These are phyloP conservation scores for Manacus vitellinus DNA, from an alignment of 2,113 vertebrate species.

Conservation along the genomic window DNA sequence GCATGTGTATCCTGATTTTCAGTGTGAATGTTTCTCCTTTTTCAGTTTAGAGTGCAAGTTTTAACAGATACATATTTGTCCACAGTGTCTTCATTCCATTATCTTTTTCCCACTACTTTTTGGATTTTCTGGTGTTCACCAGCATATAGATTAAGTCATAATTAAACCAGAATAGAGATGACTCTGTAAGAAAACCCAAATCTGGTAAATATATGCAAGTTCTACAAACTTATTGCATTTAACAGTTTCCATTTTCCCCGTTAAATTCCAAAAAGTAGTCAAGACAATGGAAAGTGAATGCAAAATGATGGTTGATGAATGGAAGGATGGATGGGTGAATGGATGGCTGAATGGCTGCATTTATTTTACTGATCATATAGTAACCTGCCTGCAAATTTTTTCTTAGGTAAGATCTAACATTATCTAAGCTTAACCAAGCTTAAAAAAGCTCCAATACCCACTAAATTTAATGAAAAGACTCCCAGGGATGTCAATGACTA, in stretches of 20 bases:
- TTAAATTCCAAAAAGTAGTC: slow-evolving; percentile 10
- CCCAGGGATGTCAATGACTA: not conserved
- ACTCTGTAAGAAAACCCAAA: not conserved
- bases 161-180: not conserved
- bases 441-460: not conserved
- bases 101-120: slow-evolving; percentile 31
- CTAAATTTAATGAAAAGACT: not conserved
- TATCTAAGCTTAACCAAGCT: not conserved
- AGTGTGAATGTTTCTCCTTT: not conserved
- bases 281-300: not conserved
- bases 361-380: not conserved
- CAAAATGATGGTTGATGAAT: not conserved
- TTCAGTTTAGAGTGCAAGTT: not conserved
- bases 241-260: not conserved
- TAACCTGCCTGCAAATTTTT: not conserved
- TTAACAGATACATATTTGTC: not conserved
- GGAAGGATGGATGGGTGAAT: not conserved
- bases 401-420: not conserved
- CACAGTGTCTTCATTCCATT: not conserved
- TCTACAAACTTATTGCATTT: not conserved
- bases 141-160: not conserved
- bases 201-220: not conserved
- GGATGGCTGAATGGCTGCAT: not conserved
- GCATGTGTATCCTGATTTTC: not conserved
- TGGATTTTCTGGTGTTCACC: slow-evolving; percentile 1